Percentiles rank a stretch among this genome's conserved stretches.
Conservation (phyloP, 2,797 vertebrate genomes). For the Enteromius treurensis region DNA sequence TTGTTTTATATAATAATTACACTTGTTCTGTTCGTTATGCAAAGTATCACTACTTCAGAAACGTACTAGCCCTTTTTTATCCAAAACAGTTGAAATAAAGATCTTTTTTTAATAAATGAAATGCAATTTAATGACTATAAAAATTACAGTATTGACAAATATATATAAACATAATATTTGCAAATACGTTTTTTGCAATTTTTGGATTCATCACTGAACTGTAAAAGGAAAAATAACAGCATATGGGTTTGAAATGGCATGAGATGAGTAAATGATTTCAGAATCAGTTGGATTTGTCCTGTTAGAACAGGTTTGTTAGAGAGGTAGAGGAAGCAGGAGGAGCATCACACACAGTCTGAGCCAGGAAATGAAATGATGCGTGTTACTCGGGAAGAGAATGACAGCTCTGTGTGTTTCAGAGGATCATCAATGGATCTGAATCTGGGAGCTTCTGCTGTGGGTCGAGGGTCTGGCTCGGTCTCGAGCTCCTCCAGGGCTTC, state of each 20-base stretch:
- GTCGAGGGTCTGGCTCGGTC: neutral
- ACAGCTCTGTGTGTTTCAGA: neutral
- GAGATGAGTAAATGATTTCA: neutral
- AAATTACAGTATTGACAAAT: no score
- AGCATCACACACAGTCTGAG: neutral
- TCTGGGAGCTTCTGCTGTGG: constrained; percentile 39
- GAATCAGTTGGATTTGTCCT: neutral
- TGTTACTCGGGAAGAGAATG: neutral
- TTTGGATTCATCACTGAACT: no score
- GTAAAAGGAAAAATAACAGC: neutral
- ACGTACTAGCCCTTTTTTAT: neutral
- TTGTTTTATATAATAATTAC: no score
- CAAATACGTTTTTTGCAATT: neutral
- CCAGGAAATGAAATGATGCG: neutral
- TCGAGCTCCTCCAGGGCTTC: constrained; percentile 54
- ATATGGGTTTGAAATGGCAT: neutral
- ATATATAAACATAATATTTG: no score
- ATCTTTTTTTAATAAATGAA: neutral
- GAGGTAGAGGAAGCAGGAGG: neutral
- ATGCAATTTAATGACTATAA: no score
- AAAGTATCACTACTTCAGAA: neutral
- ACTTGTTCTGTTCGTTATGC: no score
- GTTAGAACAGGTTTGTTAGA: neutral
- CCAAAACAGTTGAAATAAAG: no score
- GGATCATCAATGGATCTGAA: constrained; percentile 3